Conservation (phyloP, 37 sponge, comb jelly and placozoan species). For the Theonella swinhoei region DNA sequence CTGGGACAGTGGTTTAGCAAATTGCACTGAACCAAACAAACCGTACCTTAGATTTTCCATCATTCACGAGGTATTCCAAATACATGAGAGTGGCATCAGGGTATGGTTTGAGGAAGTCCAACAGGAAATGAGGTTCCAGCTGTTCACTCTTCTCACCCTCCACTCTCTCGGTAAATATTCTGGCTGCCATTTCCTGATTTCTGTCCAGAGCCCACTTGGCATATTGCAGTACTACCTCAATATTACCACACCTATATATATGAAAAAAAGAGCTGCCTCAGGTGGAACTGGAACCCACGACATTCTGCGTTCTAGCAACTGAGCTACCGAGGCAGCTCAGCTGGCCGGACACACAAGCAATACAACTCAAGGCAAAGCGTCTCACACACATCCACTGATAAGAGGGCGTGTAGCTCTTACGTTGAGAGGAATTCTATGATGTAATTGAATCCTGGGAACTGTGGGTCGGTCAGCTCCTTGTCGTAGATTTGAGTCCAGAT, state of each 20-base stretch:
- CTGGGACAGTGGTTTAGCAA: no score
- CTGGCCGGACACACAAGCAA: no score
- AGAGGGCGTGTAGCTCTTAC: slow-evolving; percentile 23
- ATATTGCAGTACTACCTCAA: slow-evolving; percentile 74
- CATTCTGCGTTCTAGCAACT: no score
- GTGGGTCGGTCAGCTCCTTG: slow-evolving; percentile 46
- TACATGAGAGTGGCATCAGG: slow-evolving; percentile 53
- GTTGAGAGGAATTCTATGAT: slow-evolving; percentile 72
- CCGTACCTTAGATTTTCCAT: slow-evolving; percentile 38
- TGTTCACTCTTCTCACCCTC: background rate
- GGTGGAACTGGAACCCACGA: no score
- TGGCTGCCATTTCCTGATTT: slow-evolving; percentile 57
- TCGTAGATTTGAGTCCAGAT: slow-evolving; percentile 82
- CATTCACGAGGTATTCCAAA: slow-evolving; percentile 64
- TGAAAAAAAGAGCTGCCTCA: no score
- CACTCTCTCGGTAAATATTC: slow-evolving; percentile 59
- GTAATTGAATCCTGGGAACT: slow-evolving; percentile 63
- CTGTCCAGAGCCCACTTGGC: slow-evolving; percentile 83
- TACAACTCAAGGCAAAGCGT: no score
- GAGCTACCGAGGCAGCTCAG: no score
- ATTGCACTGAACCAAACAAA: no score
- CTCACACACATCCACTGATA: background rate
- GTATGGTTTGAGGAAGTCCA: slow-evolving; percentile 63
- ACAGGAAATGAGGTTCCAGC: slow-evolving; percentile 21
- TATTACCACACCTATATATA: slow-evolving; percentile 37